Conservation (phyloP, 2,797 vertebrate species). For the Coregonus ussuriensis region DNA sequence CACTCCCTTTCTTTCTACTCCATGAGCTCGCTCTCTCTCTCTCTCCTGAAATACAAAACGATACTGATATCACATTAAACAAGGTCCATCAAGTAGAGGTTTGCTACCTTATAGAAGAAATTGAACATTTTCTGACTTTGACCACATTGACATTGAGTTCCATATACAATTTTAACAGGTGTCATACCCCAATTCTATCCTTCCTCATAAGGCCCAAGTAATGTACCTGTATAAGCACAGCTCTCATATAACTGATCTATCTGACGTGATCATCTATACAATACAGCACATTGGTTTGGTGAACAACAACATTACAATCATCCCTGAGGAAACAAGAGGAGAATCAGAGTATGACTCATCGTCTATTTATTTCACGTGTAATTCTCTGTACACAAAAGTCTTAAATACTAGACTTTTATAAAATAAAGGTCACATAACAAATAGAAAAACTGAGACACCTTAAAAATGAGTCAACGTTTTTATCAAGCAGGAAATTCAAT, state of each 20-base stretch:
- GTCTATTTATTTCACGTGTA: not conserved
- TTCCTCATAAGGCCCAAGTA: too few relatives aligned
- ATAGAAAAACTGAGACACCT: not conserved
- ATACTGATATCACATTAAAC: not conserved
- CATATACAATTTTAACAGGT: too few relatives aligned
- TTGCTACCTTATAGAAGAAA: not conserved
- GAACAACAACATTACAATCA: too few relatives aligned
- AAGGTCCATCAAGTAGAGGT: not conserved
- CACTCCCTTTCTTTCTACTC: not conserved
- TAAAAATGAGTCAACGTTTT: constrained; percentile 28
- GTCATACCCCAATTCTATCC: too few relatives aligned
- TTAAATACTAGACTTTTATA: not conserved
- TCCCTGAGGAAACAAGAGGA: too few relatives aligned
- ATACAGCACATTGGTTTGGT: too few relatives aligned
- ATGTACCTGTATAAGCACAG: too few relatives aligned
- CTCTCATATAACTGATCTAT: too few relatives aligned
- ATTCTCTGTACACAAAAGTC: not conserved
- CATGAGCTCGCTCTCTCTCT: not conserved
- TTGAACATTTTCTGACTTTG: not conserved
- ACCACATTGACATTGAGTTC: too few relatives aligned
- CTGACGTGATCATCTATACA: too few relatives aligned
- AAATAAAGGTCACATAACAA: not conserved
- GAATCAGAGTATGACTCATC: not conserved
- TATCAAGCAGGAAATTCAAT: not conserved
- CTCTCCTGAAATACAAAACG: not conserved